Evolutionary conservation across 2,888 invertebrate genomes (phyloP).

Genomic region (Synanthedon myopaeformis): DNA sequence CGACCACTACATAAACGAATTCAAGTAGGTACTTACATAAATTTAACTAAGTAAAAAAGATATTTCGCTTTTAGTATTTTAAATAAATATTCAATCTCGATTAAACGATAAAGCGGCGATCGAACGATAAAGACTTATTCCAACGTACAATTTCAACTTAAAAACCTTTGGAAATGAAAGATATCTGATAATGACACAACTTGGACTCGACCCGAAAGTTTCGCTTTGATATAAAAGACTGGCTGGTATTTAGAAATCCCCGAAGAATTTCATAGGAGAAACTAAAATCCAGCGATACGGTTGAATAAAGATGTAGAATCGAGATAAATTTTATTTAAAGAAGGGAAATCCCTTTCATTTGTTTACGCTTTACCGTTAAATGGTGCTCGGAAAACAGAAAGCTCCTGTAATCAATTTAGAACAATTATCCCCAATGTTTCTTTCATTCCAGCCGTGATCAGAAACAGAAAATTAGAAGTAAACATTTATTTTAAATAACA

Average conservation of each 20-base stretch:
- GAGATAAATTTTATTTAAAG: constrained; percentile 14
- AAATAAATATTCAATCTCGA: neutral
- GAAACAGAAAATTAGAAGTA: too few species aligned
- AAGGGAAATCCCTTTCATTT: constrained; percentile 5
- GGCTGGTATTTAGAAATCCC: constrained; percentile 13
- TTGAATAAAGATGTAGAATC: constrained; percentile 11
- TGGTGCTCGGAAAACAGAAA: neutral
- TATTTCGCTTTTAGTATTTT: neutral
- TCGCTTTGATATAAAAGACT: constrained; percentile 17
- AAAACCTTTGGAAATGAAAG: neutral
- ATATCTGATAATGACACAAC: neutral
- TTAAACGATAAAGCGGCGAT: neutral
- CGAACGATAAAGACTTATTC: neutral
- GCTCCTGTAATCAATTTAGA: neutral
- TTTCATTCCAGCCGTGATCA: too few species aligned
- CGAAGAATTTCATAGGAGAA: constrained; percentile 12
- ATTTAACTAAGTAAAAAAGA: too few species aligned
- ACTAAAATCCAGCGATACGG: constrained; percentile 8
- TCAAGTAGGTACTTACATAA: too few species aligned
- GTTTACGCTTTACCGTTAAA: constrained; percentile 1
- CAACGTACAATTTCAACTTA: neutral
- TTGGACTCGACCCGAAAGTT: constrained; percentile 12
- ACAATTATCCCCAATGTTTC: neutral
- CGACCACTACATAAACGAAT: too few species aligned
- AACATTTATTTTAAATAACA: too few species aligned